Base-by-base conservation (phyloP, 2,797 vertebrate genomes). In the Spinibarbus caldwelli region DNA sequence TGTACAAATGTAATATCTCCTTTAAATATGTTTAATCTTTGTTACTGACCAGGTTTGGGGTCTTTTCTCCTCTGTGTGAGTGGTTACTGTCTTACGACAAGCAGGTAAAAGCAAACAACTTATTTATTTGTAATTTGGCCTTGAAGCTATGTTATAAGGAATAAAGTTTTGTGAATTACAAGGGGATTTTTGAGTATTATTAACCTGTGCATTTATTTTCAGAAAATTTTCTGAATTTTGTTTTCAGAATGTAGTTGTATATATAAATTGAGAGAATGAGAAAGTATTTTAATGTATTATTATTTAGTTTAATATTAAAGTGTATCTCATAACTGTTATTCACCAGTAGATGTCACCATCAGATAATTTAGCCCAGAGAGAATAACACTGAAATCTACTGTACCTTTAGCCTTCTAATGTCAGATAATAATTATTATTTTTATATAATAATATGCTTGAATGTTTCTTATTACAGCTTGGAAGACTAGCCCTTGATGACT, bases 71-170 rank as follows among this genome's bases (percentile, higher is more conserved):
- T 92, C 85, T 80, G 84, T 90, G 89, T 91, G 90, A 81, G 78
- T 90, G 82, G 78, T 81, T 71, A 77, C 73, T 82, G 86, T 87
- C 89, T 87, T 91, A 83, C 84, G 82, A 94, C 66, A 71, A 88
- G 84, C 84, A 89, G 93, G 83, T 90, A 89, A 89, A 92, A 94
- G 90, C 92, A 93, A 93, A 90, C 92, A 92, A 92, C 93, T 91
- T 96, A 96, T 97, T 97, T 97, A 96, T 97, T 96, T 96, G 95
- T 95, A 95, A 96, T 94, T 92, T 96, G 95, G 95, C 92, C 93
- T 94, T 94, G 91, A 88, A 91, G 88, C 85, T 79, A 89, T 92
- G 92, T 94, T 89, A 91, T 91, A 90, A 92, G 67, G 94, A 94
- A 93, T 91, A 90, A 92, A 90, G 88, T 72, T 91, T 91, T 94